Conservation (phyloP, 2,888 invertebrate genomes). For the Dioctria linearis region DNA sequence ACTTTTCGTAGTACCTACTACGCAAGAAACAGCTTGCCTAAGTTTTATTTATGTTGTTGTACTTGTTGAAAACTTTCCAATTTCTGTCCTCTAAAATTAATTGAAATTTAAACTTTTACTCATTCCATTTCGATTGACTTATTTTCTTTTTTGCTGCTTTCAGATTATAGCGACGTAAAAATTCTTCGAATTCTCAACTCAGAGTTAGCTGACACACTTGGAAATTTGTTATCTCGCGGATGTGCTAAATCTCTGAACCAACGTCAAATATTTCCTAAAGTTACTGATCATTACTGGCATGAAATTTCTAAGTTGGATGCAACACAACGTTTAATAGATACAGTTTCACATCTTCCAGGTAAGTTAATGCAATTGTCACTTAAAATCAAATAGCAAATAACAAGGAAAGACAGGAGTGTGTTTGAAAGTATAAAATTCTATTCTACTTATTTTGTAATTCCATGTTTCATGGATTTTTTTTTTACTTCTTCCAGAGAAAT, state of each 20-base stretch:
- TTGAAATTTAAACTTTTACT: not conserved
- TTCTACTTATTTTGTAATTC: not conserved
- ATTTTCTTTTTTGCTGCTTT: constrained; percentile 61
- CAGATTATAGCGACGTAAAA: constrained; percentile 89
- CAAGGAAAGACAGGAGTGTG: not conserved
- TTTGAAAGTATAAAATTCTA: not conserved
- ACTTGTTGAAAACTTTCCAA: no score
- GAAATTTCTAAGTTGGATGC: constrained; percentile 70
- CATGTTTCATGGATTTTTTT: not conserved
- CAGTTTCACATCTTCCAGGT: constrained; percentile 76
- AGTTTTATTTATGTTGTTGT: no score
- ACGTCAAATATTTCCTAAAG: constrained; percentile 79
- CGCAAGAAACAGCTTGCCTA: no score
- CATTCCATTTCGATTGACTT: not conserved
- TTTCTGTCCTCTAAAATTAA: not conserved
- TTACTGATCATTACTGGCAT: constrained; percentile 72
- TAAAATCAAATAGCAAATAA: not conserved
- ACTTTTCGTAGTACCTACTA: no score
- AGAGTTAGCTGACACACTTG: constrained; percentile 92
- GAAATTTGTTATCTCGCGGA: constrained; percentile 90
- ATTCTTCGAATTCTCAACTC: constrained; percentile 84
- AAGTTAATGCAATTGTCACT: constrained; percentile 61
- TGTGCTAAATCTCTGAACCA: constrained; percentile 85
- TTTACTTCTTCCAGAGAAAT: constrained; percentile 72
- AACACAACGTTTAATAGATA: constrained; percentile 74